These are phyloP conservation scores for Drosophila siamana DNA, from an alignment of 2,888 invertebrate species.

Conservation along the genomic window DNA sequence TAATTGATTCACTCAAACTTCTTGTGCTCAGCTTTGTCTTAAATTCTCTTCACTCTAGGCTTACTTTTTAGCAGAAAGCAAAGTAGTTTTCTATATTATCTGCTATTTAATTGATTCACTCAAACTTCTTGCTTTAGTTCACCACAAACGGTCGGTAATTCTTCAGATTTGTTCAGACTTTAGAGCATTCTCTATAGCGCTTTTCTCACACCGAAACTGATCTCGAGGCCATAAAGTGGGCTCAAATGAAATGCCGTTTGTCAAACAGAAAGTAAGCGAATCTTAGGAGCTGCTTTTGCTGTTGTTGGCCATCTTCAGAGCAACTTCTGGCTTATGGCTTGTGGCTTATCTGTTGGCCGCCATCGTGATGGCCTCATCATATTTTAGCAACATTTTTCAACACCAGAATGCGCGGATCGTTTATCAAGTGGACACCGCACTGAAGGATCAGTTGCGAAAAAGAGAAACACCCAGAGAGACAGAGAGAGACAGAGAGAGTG, in stretches of 20 bases:
- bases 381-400: slow-evolving; percentile 78
- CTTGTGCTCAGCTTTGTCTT: no score
- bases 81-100: no score
- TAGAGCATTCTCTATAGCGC: neutral
- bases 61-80: no score
- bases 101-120: no score
- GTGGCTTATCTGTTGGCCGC: slow-evolving; percentile 44
- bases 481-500: slow-evolving; percentile 4
- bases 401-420: slow-evolving; percentile 73
- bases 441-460: slow-evolving; percentile 48
- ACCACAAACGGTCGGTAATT: neutral
- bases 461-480: slow-evolving; percentile 2
- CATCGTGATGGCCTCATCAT: slow-evolving; percentile 84
- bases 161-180: neutral
- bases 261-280: slow-evolving; percentile 26
- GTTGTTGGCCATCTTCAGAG: neutral
- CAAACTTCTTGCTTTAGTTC: no score
- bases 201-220: slow-evolving; percentile 16
- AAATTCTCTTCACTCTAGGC: no score
- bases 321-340: slow-evolving; percentile 16
- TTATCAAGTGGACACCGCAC: slow-evolving; percentile 62
- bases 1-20: no score
- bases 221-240: slow-evolving; percentile 3
- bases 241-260: slow-evolving; percentile 40
- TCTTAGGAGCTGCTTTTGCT: neutral